Percentiles rank a stretch among this genome's conserved stretches.
Evolutionary conservation across 1,140 invertebrate genomes (phyloP).

Genomic region (Antheraea pernyi): DNA sequence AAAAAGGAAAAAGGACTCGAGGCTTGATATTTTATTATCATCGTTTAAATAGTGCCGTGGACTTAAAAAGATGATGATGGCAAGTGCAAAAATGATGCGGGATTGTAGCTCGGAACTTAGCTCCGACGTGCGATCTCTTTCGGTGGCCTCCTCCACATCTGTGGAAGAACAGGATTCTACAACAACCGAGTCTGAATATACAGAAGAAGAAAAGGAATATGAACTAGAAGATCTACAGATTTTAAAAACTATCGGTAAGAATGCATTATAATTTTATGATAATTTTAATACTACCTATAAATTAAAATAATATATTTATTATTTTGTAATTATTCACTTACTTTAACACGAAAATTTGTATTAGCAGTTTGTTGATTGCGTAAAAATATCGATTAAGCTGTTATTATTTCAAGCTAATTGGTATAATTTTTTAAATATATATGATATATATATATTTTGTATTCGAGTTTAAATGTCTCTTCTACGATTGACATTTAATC

Average conservation of each 20-base stretch:
- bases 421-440: no score
- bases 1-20: conserved; percentile 14
- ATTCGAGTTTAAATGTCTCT: no score
- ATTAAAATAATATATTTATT: background rate
- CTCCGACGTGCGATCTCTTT: conserved; percentile 70
- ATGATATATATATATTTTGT: no score
- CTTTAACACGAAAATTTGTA: no score
- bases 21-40: conserved; percentile 3
- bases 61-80: conserved; percentile 72
- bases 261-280: background rate
- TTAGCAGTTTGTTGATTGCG: no score
- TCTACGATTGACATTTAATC: no score
- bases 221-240: conserved; percentile 89
- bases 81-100: conserved; percentile 76
- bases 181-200: conserved; percentile 79
- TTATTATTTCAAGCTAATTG: no score
- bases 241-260: conserved; percentile 90
- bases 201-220: conserved; percentile 84
- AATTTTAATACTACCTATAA: background rate
- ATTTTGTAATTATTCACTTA: no score
- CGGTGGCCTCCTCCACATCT: conserved; percentile 67
- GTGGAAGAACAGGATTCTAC: conserved; percentile 69
- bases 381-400: no score
- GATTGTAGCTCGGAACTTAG: conserved; percentile 76
- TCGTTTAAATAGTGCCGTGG: background rate